phyloP scores from a whole-genome alignment of 2,113 vertebrate species.

The Boulengeromyrus knoepffleri region DNA sequence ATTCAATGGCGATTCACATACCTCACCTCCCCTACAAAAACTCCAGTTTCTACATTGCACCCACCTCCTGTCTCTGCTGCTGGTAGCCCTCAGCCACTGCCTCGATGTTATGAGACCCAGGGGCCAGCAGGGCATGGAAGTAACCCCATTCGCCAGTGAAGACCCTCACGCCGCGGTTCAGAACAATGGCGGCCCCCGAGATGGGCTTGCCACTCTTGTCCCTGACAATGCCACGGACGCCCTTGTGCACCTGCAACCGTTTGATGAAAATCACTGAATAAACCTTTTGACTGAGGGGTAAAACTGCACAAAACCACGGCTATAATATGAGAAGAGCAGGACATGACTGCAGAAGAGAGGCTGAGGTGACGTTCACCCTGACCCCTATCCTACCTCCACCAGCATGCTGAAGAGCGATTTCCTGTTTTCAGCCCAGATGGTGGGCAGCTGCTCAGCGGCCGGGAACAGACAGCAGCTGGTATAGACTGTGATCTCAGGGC shows the following conservation, averaged over 20 bases:
- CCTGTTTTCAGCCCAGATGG: slow-evolving; percentile 85
- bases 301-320: neutral
- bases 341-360: neutral
- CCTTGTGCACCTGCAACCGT: slow-evolving; percentile 81
- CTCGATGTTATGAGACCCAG: slow-evolving; percentile 81
- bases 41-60: neutral
- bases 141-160: slow-evolving; percentile 76
- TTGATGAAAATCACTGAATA: neutral
- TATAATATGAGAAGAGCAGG: neutral
- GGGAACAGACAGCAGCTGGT: slow-evolving; percentile 91
- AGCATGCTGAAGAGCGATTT: slow-evolving; percentile 91
- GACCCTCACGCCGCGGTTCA: slow-evolving; percentile 76
- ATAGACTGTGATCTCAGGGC: slow-evolving; percentile 94
- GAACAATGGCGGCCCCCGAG: slow-evolving; percentile 73
- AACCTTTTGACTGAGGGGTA: neutral
- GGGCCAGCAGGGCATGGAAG: slow-evolving; percentile 82
- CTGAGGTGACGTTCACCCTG: neutral
- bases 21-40: neutral
- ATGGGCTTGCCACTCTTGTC: slow-evolving; percentile 85
- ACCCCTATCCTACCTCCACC: slow-evolving; percentile 72
- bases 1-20: neutral
- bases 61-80: slow-evolving; percentile 77
- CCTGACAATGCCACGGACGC: slow-evolving; percentile 79
- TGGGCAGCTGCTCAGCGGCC: slow-evolving; percentile 67
- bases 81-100: slow-evolving; percentile 84